Evolutionary conservation across 2,113 vertebrate species (phyloP).

Genomic region (Phaethornis superciliosus): DNA sequence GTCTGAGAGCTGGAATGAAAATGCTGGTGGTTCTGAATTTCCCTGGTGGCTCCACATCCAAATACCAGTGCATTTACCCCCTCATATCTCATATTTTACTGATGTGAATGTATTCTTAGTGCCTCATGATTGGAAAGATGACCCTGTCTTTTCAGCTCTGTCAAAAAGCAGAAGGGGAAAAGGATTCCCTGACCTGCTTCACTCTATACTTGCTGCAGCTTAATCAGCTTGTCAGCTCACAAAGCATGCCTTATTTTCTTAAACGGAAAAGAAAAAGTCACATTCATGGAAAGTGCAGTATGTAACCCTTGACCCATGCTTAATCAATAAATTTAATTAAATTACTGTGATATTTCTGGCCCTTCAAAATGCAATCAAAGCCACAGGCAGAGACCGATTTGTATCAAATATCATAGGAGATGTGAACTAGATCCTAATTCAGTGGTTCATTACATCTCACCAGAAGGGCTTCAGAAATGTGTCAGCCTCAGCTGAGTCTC

Average conservation of each 20-base stretch:
- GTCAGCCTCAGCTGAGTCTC: background rate
- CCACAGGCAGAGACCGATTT: background rate
- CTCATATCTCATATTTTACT: rapidly evolving
- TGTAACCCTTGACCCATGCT: background rate
- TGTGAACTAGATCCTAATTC: background rate
- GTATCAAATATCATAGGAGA: background rate
- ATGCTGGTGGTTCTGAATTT: background rate
- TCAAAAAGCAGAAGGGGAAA: background rate
- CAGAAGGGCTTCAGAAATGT: background rate
- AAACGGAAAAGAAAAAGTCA: background rate
- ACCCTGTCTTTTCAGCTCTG: background rate
- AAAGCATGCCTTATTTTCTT: background rate
- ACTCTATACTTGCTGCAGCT: background rate
- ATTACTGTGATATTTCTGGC: background rate
- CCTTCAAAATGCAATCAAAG: background rate
- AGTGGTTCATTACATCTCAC: background rate
- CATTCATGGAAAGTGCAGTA: background rate
- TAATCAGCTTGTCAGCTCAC: background rate
- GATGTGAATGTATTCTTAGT: background rate
- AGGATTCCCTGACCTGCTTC: background rate
- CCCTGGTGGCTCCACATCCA: background rate
- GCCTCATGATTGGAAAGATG: background rate
- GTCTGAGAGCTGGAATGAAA: background rate
- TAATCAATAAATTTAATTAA: background rate
- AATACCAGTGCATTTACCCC: background rate